phyloP scores from a whole-genome alignment of 2,888 invertebrate species.

The Caenorhabditis sp. region DNA sequence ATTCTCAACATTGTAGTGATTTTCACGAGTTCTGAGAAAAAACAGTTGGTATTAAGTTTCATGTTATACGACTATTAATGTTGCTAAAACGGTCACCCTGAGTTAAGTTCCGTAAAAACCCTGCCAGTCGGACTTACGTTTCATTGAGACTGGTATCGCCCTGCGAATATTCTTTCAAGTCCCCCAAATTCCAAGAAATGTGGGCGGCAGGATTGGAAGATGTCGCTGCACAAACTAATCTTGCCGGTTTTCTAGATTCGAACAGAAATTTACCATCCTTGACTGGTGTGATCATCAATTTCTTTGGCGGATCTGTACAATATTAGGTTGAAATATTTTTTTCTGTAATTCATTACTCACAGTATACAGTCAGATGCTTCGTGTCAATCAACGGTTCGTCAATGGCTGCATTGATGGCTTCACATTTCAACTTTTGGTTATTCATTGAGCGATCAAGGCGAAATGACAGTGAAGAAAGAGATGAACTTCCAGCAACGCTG shows the following conservation, averaged over 20 bases:
- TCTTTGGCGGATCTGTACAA: slow-evolving; percentile 69
- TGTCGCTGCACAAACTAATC: slow-evolving; percentile 70
- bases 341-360: slow-evolving; percentile 53
- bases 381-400: slow-evolving; percentile 68
- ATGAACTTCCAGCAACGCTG: slow-evolving; percentile 69
- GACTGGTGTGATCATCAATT: slow-evolving; percentile 67
- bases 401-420: slow-evolving; percentile 74
- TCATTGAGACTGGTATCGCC: slow-evolving; percentile 69
- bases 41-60: too few species aligned
- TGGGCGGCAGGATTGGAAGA: slow-evolving; percentile 77
- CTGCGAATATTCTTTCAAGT: slow-evolving; percentile 52
- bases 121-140: slow-evolving; percentile 49
- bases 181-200: slow-evolving; percentile 55
- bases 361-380: slow-evolving; percentile 67
- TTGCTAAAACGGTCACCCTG: too few species aligned
- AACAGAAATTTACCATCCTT: slow-evolving; percentile 65
- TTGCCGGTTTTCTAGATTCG: slow-evolving; percentile 67
- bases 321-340: neutral
- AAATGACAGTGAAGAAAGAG: slow-evolving; percentile 69
- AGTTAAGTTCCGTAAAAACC: neutral
- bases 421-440: slow-evolving; percentile 72
- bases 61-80: too few species aligned
- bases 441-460: slow-evolving; percentile 75
- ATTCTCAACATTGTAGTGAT: slow-evolving; percentile 61
- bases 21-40: slow-evolving; percentile 63